These are phyloP conservation scores for Actenoides lindsayi DNA, from an alignment of 2,113 vertebrate genomes.

Conservation along the genomic window DNA sequence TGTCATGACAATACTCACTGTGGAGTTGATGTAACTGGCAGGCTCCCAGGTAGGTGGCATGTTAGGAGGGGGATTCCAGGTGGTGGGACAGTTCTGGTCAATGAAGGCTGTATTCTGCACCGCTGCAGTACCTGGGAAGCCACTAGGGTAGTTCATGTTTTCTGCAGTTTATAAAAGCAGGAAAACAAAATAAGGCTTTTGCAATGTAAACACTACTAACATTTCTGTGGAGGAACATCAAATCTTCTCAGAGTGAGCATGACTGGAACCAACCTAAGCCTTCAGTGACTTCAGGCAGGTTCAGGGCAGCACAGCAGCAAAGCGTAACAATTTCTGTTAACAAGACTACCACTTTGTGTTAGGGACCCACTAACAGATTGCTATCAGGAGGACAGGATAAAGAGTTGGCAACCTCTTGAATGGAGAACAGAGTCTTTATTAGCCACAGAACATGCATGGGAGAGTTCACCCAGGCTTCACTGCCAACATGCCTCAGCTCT, in stretches of 20 bases:
- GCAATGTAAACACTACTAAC: background rate
- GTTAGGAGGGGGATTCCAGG: constrained; percentile 71
- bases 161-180: constrained; percentile 60
- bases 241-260: background rate
- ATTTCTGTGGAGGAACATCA: background rate
- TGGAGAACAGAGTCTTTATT: background rate
- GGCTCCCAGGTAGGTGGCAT: constrained; percentile 77
- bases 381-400: background rate
- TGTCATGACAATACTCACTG: constrained; percentile 64
- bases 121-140: constrained; percentile 74
- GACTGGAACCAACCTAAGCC: background rate
- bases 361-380: background rate
- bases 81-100: constrained; percentile 72
- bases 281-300: background rate
- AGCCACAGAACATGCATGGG: background rate
- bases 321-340: background rate
- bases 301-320: background rate
- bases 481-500: constrained; percentile 6
- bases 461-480: background rate
- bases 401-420: background rate
- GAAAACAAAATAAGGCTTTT: background rate
- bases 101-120: constrained; percentile 75
- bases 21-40: constrained; percentile 68
- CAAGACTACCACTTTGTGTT: background rate
- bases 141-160: constrained; percentile 79